phyloP scores from a whole-genome alignment of 2,113 vertebrate species.

The Cheilinus undulatus region DNA sequence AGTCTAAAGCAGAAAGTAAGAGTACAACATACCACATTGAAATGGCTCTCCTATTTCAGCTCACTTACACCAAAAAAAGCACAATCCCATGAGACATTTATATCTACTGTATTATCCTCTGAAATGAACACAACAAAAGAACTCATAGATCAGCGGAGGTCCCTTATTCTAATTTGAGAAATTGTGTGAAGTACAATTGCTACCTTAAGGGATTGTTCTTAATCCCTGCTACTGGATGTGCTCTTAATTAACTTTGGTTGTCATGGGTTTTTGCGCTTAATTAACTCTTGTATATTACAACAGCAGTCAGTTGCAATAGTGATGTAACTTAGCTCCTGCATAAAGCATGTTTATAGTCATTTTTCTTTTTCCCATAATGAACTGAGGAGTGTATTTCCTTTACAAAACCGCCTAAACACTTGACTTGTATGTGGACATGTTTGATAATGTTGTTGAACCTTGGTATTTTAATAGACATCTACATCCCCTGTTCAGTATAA shows the following conservation, averaged over 20 bases:
- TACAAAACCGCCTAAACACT: too few species aligned
- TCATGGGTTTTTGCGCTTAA: not conserved
- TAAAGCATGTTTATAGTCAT: too few species aligned
- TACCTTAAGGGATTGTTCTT: not conserved
- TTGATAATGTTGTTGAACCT: too few species aligned
- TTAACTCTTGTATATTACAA: not conserved
- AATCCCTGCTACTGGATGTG: not conserved
- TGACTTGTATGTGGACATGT: too few species aligned
- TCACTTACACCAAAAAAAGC: not conserved
- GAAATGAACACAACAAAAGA: not conserved
- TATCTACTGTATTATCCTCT: not conserved
- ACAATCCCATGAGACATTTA: not conserved
- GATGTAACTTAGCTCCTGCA: not conserved
- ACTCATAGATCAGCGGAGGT: not conserved
- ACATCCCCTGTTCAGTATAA: too few species aligned
- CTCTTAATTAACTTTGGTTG: not conserved
- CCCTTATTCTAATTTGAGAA: too few species aligned
- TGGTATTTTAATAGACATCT: too few species aligned
- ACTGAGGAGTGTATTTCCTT: too few species aligned
- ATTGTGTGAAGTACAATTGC: not conserved
- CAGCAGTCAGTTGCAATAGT: not conserved
- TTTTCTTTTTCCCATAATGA: too few species aligned
- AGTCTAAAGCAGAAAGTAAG: too few species aligned
- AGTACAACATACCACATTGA: not conserved
- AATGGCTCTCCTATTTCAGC: not conserved